Percentiles rank a stretch among this genome's conserved stretches.
These are phyloP conservation scores for Oncorhynchus clarkii DNA, from an alignment of 2,113 vertebrate species.

Conservation along the genomic window DNA sequence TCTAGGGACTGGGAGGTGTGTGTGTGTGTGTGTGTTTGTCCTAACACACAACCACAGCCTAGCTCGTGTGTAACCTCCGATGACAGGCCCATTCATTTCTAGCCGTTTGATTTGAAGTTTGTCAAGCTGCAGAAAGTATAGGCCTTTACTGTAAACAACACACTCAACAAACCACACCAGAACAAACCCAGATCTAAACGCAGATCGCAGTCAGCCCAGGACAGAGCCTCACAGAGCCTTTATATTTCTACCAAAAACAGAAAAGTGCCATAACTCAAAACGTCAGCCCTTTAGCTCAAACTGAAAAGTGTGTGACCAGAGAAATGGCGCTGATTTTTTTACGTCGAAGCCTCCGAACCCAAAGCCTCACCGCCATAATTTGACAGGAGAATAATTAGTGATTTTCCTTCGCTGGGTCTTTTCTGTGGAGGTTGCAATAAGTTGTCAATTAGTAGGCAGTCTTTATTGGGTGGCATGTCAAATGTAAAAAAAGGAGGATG, in stretches of 20 bases:
- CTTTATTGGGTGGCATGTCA: constrained; percentile 73
- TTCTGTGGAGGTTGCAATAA: constrained; percentile 59
- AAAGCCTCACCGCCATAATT: constrained; percentile 55
- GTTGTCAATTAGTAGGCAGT: constrained; percentile 68
- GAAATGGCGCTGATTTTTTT: too few species aligned
- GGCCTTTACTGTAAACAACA: constrained; percentile 75
- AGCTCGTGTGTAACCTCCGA: constrained; percentile 60
- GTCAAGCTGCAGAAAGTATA: constrained; percentile 72
- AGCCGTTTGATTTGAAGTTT: constrained; percentile 70
- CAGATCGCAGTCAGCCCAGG: constrained; percentile 22
- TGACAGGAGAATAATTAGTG: constrained; percentile 63
- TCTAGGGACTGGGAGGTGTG: constrained; percentile 20
- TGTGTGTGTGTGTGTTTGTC: constrained; percentile 18
- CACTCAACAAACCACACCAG: constrained; percentile 78
- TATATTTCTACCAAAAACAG: too few species aligned
- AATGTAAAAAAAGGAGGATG: constrained; percentile 65
- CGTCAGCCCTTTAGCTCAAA: constrained; percentile 23
- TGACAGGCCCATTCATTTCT: constrained; percentile 72
- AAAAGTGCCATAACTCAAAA: too few species aligned
- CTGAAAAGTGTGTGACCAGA: constrained; percentile 18
- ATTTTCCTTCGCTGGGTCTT: constrained; percentile 58
- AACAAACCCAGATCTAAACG: constrained; percentile 65
- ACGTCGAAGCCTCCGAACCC: too few species aligned
- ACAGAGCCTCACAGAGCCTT: constrained; percentile 24
- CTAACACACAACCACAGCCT: constrained; percentile 57